phyloP scores from a whole-genome alignment of 2,888 invertebrate species.

The Keiferia lycopersicella region DNA sequence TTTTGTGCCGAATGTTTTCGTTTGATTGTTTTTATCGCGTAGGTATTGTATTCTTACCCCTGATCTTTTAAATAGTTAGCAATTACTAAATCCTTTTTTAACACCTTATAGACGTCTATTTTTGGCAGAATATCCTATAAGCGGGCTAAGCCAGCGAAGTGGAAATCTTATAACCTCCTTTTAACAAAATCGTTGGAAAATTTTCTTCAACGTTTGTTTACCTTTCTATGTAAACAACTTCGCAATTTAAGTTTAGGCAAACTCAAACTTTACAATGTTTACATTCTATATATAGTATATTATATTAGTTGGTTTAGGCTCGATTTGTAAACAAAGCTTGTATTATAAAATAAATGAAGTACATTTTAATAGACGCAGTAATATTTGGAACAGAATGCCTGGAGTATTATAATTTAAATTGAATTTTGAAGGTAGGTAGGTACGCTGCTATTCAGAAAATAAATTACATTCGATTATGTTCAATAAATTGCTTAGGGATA shows the following conservation, averaged over 20 bases:
- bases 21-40: too few relatives aligned
- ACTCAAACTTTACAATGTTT: constrained; percentile 2
- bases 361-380: not conserved
- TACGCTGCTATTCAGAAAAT: not conserved
- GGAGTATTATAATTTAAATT: constrained; percentile 10
- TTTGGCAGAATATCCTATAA: not conserved
- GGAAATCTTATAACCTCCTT: too few relatives aligned
- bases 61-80: too few relatives aligned
- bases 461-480: constrained; percentile 8
- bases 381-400: not conserved
- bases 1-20: too few relatives aligned
- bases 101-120: too few relatives aligned
- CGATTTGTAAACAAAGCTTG: not conserved
- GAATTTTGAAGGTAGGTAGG: constrained; percentile 13
- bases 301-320: not conserved
- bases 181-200: not conserved
- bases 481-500: not conserved
- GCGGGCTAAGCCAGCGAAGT: not conserved
- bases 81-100: too few relatives aligned
- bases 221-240: not conserved
- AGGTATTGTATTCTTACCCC: too few relatives aligned
- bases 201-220: constrained; percentile 3
- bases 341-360: too few relatives aligned
- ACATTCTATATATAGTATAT: not conserved
- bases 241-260: constrained; percentile 6